Evolutionary conservation across 53 echinoderm and acorn worm species (phyloP).

Genomic region (Actinopyga echinites): DNA sequence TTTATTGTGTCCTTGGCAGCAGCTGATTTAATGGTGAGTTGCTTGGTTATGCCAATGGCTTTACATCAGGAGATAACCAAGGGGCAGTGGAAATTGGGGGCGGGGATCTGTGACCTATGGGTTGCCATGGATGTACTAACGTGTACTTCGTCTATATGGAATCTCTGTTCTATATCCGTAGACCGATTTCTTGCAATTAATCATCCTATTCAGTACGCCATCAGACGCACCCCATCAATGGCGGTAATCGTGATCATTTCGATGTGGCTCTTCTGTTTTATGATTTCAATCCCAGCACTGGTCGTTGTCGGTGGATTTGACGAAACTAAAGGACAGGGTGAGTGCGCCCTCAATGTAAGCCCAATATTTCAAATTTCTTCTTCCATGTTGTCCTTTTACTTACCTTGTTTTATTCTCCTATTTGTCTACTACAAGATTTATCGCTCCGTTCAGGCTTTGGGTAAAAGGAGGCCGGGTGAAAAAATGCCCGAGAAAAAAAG

Average conservation of each 20-base stretch:
- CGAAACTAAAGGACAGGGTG: conserved; percentile 41
- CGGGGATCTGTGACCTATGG: conserved; percentile 84
- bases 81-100: conserved; percentile 79
- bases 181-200: conserved; percentile 93
- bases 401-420: conserved; percentile 92
- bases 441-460: conserved; percentile 85
- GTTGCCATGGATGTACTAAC: conserved; percentile 84
- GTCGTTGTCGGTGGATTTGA: conserved; percentile 84
- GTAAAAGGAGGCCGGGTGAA: conserved; percentile 62
- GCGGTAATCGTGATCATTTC: conserved; percentile 64
- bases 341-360: conserved; percentile 87
- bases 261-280: conserved; percentile 80
- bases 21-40: conserved; percentile 78
- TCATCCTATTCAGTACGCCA: conserved; percentile 85
- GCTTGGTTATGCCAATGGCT: conserved; percentile 87
- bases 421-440: conserved; percentile 97
- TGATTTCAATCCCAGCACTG: conserved; percentile 87
- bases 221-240: conserved; percentile 84
- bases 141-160: conserved; percentile 93
- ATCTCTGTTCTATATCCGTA: conserved; percentile 87
- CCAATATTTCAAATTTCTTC: conserved; percentile 87
- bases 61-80: conserved; percentile 72
- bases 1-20: conserved; percentile 93
- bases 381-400: conserved; percentile 88
- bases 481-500: conserved; percentile 11